phyloP scores from a whole-genome alignment of 2,797 vertebrate species.

The Mastacembelus armatus region DNA sequence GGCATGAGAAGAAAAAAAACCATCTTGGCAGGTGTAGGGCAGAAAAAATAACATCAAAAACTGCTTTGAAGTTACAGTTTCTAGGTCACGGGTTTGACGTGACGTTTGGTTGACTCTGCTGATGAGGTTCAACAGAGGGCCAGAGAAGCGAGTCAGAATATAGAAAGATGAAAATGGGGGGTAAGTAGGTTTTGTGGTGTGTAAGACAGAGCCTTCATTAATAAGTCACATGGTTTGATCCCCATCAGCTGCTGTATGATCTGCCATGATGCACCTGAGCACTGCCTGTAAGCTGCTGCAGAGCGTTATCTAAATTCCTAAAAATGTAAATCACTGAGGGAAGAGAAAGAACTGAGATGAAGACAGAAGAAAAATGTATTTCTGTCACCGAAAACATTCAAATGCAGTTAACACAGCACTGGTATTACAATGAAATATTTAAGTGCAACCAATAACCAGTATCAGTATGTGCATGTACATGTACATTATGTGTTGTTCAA shows the following conservation, averaged over 20 bases:
- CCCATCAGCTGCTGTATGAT: neutral
- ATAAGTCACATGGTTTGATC: slow-evolving; percentile 23
- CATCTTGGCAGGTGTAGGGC: slow-evolving; percentile 38
- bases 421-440: neutral
- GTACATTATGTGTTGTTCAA: neutral
- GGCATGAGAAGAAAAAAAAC: slow-evolving; percentile 14
- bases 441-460: neutral
- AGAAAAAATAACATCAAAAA: slow-evolving; percentile 33
- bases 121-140: slow-evolving; percentile 25
- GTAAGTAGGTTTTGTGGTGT: neutral
- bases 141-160: neutral
- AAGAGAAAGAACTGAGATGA: slow-evolving; percentile 1
- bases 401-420: neutral
- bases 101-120: slow-evolving; percentile 9
- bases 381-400: neutral
- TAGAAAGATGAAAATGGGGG: slow-evolving; percentile 3
- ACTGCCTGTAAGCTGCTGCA: slow-evolving; percentile 8
- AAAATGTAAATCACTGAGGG: slow-evolving; percentile 36
- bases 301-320: slow-evolving; percentile 25
- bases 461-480: too few relatives aligned
- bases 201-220: slow-evolving; percentile 6
- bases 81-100: slow-evolving; percentile 5
- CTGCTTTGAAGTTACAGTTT: slow-evolving; percentile 45
- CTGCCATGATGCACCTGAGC: slow-evolving; percentile 13
- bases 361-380: neutral